A percentile compares a stretch with the other conserved stretches of the same genome.
Evolutionary conservation across 2,113 vertebrate species (phyloP).

Genomic region (Galbula dea): DNA sequence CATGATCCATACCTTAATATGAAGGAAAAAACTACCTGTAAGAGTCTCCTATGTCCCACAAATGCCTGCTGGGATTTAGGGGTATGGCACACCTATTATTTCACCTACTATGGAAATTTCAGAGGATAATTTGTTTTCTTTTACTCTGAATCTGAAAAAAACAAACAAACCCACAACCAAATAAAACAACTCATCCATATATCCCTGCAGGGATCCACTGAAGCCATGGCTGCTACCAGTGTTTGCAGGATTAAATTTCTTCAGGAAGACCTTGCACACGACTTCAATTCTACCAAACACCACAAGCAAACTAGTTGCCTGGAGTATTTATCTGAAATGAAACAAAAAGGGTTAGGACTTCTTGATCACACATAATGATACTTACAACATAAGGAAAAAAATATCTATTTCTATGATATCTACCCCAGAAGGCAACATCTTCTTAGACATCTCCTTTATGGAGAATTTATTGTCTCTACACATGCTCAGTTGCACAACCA

Average conservation of each 20-base stretch:
- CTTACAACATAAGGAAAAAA: neutral
- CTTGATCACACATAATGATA: neutral
- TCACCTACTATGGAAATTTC: neutral
- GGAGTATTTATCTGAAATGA: neutral
- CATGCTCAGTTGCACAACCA: neutral
- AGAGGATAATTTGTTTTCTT: neutral
- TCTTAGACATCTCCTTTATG: no score
- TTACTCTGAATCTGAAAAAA: neutral
- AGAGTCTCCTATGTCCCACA: neutral
- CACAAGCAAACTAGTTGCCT: neutral
- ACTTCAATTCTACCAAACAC: neutral
- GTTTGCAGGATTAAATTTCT: neutral
- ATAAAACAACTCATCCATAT: neutral
- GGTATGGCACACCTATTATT: neutral
- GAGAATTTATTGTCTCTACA: neutral
- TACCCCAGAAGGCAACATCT: neutral
- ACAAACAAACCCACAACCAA: neutral
- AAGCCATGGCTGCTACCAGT: neutral
- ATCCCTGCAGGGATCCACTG: neutral
- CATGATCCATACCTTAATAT: neutral
- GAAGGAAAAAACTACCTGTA: neutral
- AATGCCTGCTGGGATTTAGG: neutral
- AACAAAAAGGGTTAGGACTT: neutral
- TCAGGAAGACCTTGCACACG: neutral
- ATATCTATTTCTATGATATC: neutral